Evolutionary conservation across 2,888 invertebrate genomes (phyloP).

Genomic region (Patella depressa): DNA sequence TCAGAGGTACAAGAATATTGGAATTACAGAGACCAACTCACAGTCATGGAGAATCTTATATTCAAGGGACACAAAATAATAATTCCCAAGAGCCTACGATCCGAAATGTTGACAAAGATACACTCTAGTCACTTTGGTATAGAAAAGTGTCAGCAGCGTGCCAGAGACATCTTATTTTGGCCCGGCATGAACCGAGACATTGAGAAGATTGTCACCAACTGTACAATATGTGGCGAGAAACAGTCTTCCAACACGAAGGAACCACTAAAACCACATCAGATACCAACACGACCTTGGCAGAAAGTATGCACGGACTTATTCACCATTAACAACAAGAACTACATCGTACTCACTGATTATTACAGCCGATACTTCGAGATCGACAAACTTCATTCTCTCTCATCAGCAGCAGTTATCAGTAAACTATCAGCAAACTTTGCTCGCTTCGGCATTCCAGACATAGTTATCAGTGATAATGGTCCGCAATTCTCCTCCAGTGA

Average conservation of each 20-base stretch:
- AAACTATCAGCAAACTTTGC: constrained; percentile 20
- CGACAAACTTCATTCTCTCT: constrained; percentile 15
- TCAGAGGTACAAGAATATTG: neutral
- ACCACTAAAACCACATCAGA: constrained; percentile 30
- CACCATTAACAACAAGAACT: constrained; percentile 28
- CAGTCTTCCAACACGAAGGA: constrained; percentile 36
- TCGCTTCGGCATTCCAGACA: constrained; percentile 20
- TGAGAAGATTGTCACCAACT: constrained; percentile 28
- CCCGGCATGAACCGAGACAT: constrained; percentile 36
- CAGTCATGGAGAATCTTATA: neutral
- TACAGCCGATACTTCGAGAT: constrained; percentile 31
- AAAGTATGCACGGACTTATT: constrained; percentile 40
- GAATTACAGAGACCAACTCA: neutral
- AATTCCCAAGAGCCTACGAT: constrained; percentile 32
- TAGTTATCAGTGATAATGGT: constrained; percentile 32
- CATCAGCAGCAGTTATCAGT: constrained; percentile 4
- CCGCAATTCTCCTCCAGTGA: constrained; percentile 28
- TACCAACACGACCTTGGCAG: constrained; percentile 36
- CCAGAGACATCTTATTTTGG: constrained; percentile 40
- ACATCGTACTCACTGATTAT: constrained; percentile 33
- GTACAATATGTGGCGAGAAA: constrained; percentile 29
- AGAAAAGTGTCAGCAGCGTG: constrained; percentile 30
- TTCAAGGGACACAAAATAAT: constrained; percentile 18
- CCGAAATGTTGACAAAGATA: constrained; percentile 32
- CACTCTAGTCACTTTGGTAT: constrained; percentile 42